A percentile compares a stretch with the other conserved stretches of the same genome.
These are phyloP conservation scores for Gallinago paraguaiae DNA, from an alignment of 2,113 vertebrate species.

Conservation along the genomic window DNA sequence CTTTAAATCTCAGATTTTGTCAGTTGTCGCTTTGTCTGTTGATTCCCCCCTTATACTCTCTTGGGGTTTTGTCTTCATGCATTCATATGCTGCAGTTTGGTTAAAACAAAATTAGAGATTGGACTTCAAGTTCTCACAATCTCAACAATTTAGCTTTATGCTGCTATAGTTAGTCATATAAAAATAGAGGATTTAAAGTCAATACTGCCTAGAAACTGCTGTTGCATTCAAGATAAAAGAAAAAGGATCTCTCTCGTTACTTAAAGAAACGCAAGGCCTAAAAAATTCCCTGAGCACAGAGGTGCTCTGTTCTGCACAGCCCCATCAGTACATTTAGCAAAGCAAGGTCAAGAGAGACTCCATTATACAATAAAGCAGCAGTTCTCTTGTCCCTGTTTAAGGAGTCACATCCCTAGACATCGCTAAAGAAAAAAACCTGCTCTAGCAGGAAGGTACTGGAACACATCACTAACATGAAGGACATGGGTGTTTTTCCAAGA, in stretches of 20 bases:
- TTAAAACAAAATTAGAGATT: not conserved
- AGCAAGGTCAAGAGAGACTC: not conserved
- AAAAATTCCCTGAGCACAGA: not conserved
- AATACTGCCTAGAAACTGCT: slow-evolving; percentile 6
- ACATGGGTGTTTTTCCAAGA: not conserved
- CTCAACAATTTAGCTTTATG: not conserved
- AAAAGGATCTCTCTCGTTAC: not conserved
- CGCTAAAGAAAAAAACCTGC: not conserved
- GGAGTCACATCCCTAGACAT: not conserved
- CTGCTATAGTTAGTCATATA: not conserved
- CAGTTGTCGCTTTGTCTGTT: not conserved
- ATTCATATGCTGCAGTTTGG: not conserved
- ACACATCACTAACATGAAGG: not conserved
- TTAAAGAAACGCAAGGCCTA: not conserved
- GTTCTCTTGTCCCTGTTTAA: not conserved
- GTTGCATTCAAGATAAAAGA: not conserved
- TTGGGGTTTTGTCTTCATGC: not conserved
- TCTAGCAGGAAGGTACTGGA: not conserved
- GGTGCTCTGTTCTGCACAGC: not conserved
- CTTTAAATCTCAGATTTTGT: not conserved
- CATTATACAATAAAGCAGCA: not conserved
- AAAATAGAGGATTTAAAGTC: slow-evolving; percentile 12
- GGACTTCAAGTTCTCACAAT: not conserved
- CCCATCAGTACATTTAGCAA: not conserved
- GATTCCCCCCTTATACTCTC: not conserved